Evolutionary conservation across 2,888 invertebrate species (phyloP), one percentile per base, ranked within the genome.

Genomic region (Oscheius sp.): DNA sequence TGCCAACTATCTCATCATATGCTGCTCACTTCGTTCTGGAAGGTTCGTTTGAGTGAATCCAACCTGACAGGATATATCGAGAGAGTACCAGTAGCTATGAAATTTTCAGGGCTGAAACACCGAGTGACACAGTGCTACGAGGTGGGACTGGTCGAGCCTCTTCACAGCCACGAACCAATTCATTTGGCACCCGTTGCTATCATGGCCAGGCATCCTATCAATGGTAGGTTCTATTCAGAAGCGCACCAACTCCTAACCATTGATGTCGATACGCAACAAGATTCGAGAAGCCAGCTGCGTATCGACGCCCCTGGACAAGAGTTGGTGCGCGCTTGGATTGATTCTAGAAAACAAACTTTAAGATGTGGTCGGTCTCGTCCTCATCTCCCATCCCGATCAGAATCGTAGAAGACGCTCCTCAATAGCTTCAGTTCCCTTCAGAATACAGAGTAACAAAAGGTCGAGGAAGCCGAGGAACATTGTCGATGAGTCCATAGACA

Each of bases 151-250:
- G 74, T 70, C n/a, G 86, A 86, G 70, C 85, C 87, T 1, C 50
- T 33, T 1, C 59, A 58, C 32, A 63, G 75, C 9, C 85, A 86
- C 53, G 76, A 80, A 7, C 86, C 86, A 0, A 75, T 77, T 10
- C 74, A 82, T 53, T 75, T 86, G 21, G 87, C 87, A 4, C 87
- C 87, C 1, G 82, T 87, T 7, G 81, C 84, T 0, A 83, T 87
- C 55, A 73, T 73, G 53, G 87, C 85, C 1, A 79, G 78, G 33
- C 81, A 84, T 76, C 78, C 81, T 2, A 76, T 79, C 1, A 78
- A 82, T 62, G 84, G 85, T 85, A 10, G 42, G 73, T 42, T 42
- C 32, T 42, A 37, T 35, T 35, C 51, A 42, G 4, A 42, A 42
- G 7, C 42, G 3, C 42, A 42, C 42, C 5, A 21, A 21, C 21